Evolutionary conservation across 2,113 vertebrate genomes (phyloP).

Genomic region (human (Homo sapiens)): DNA sequence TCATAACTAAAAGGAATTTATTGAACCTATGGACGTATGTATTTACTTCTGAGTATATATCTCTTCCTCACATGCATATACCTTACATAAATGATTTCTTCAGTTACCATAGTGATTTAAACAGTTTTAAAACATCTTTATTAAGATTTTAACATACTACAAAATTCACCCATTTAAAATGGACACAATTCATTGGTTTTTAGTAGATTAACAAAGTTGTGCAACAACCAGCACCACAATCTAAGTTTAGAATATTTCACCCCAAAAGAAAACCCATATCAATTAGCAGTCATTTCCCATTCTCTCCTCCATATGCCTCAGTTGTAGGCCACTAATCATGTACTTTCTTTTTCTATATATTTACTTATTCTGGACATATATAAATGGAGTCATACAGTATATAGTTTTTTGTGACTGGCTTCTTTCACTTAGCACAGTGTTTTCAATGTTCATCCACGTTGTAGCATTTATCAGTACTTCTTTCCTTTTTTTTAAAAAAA

Average conservation of each 20-base stretch:
- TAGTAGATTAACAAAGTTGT: neutral
- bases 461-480: neutral
- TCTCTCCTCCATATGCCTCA: neutral
- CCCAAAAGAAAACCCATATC: neutral
- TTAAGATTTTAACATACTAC: neutral
- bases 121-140: neutral
- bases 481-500: no score
- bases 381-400: neutral
- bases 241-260: neutral
- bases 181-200: neutral
- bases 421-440: neutral
- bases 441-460: neutral
- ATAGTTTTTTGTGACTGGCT: neutral
- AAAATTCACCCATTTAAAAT: neutral
- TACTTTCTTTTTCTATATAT: neutral
- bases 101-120: neutral
- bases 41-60: neutral
- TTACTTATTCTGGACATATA: neutral
- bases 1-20: neutral
- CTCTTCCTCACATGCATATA: neutral
- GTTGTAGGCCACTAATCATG: neutral
- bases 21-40: no score
- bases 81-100: neutral
- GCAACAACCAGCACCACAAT: no score
- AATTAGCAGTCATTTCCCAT: neutral